A percentile compares a stretch with the other conserved stretches of the same genome.
Conservation (phyloP, 2,113 vertebrate genomes). For the Myiozetetes cayanensis region DNA sequence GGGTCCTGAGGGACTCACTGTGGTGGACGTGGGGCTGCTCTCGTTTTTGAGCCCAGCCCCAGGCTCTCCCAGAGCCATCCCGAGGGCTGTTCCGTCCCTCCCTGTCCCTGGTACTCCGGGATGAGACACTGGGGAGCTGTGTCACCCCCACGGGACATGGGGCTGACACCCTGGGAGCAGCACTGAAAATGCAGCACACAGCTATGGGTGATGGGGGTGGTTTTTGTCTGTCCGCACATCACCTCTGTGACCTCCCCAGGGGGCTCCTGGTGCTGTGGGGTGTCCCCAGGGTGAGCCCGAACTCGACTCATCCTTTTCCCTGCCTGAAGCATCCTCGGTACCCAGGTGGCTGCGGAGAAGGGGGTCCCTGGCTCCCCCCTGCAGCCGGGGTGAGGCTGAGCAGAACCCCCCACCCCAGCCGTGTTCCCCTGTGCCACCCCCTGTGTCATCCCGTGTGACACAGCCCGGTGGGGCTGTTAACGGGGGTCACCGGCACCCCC, state of each 20-base stretch:
- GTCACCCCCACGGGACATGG: not conserved
- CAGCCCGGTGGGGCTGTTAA: fast-evolving
- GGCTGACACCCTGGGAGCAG: fast-evolving
- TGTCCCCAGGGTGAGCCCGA: not conserved
- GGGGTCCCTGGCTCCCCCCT: not conserved
- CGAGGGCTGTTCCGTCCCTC: fast-evolving
- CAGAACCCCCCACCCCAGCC: not conserved
- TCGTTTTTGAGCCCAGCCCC: fast-evolving
- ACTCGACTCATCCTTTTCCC: not conserved
- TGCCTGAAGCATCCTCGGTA: not conserved
- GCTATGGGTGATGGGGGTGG: fast-evolving
- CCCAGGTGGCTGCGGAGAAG: not conserved
- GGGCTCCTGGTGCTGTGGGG: not conserved
- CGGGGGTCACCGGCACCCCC: not conserved
- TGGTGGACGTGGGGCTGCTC: not conserved
- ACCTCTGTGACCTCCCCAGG: not conserved
- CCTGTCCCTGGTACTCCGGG: not conserved
- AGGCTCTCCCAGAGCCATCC: not conserved
- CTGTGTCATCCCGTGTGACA: no score
- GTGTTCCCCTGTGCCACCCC: not conserved
- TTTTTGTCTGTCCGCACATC: fast-evolving
- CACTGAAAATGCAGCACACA: fast-evolving
- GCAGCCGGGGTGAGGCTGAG: not conserved
- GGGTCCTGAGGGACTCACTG: fast-evolving
- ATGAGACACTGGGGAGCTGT: fast-evolving